Evolutionary conservation across 2,797 vertebrate genomes (phyloP).

Genomic region (Anas capensis): DNA sequence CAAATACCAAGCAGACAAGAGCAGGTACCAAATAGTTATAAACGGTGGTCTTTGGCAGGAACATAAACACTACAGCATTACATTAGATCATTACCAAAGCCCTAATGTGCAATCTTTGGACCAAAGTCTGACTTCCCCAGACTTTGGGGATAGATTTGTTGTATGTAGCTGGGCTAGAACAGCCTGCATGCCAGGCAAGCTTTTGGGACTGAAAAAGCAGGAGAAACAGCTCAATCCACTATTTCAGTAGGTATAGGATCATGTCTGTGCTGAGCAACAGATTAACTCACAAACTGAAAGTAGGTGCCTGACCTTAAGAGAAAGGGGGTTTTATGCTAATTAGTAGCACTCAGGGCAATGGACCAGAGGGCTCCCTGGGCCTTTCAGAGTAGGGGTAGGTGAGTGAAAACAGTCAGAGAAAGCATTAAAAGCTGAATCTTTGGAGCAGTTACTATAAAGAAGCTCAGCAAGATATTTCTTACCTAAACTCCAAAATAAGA

Average conservation of each 20-base stretch:
- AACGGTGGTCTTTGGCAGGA: not conserved
- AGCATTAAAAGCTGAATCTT: not conserved
- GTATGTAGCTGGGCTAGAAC: not conserved
- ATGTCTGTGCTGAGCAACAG: not conserved
- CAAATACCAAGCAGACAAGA: not conserved
- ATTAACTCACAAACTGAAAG: not conserved
- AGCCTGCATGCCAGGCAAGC: rapidly evolving
- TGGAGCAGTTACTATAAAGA: not conserved
- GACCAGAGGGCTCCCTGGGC: not conserved
- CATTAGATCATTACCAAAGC: not conserved
- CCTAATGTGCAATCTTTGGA: not conserved
- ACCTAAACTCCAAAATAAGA: not conserved
- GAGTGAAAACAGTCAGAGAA: not conserved
- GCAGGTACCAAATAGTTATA: not conserved
- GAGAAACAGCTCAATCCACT: not conserved
- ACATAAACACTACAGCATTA: not conserved
- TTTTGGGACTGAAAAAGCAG: not conserved
- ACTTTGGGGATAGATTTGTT: not conserved
- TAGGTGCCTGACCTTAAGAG: not conserved
- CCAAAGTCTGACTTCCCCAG: not conserved
- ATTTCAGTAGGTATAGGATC: not conserved
- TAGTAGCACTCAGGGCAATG: not conserved
- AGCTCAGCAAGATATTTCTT: not conserved
- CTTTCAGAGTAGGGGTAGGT: not conserved
- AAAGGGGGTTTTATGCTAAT: not conserved